Conservation (phyloP, 2,888 invertebrate species). For the Yponomeuta evonymella region DNA sequence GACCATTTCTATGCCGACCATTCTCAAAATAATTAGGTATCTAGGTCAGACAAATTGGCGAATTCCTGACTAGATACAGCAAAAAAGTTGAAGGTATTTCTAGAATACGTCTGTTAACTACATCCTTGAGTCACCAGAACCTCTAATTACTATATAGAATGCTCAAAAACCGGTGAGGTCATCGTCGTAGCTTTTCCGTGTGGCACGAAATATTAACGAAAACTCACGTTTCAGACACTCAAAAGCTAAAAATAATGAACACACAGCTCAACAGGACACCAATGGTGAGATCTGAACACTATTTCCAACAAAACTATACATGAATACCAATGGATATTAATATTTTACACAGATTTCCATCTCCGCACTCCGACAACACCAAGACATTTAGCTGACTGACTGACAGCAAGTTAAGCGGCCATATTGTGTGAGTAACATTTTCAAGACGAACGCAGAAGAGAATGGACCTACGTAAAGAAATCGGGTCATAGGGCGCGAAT, state of each 20-base stretch:
- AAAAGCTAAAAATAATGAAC: neutral
- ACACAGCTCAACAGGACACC: constrained; percentile 10
- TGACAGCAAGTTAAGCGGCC: neutral
- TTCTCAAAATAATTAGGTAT: neutral
- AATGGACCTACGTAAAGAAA: constrained; percentile 32
- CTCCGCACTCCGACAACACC: neutral
- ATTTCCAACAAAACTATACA: neutral
- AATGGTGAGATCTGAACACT: neutral
- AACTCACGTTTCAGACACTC: neutral
- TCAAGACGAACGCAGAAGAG: neutral
- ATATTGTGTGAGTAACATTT: neutral
- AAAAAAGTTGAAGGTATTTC: neutral
- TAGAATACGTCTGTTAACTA: neutral
- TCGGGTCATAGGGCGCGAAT: constrained; percentile 30
- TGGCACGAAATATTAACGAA: neutral
- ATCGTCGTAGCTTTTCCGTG: constrained; percentile 26
- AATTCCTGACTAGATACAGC: neutral
- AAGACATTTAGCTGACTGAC: neutral
- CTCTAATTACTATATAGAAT: constrained; percentile 1
- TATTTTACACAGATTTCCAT: neutral
- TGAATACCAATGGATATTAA: neutral
- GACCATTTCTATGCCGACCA: neutral
- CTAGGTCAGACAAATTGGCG: neutral
- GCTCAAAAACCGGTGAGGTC: constrained; percentile 43
- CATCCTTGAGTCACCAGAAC: neutral